Conservation (phyloP, 2,113 vertebrate species). For the Siniperca chuatsi region DNA sequence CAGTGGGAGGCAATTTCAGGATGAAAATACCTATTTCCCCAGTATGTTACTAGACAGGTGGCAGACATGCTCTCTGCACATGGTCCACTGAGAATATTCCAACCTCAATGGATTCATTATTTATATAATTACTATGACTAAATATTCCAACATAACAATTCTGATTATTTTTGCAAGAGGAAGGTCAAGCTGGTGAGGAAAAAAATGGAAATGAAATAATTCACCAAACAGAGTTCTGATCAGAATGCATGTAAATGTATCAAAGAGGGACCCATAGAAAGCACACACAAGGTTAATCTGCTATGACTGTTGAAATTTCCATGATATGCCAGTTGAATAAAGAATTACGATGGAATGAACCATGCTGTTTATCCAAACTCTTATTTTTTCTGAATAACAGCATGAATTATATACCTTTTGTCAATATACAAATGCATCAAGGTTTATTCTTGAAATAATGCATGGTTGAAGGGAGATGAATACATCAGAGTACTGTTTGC, state of each 20-base stretch:
- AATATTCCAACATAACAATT: conserved; percentile 95
- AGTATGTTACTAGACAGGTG: conserved; percentile 10
- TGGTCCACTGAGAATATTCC: conserved; percentile 75
- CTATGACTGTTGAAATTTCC: conserved; percentile 97
- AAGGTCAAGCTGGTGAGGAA: conserved; percentile 93
- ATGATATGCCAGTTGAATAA: conserved; percentile 87
- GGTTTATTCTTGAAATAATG: conserved; percentile 64
- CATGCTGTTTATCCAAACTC: conserved; percentile 79
- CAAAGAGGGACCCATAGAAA: conserved; percentile 85
- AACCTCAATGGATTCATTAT: conserved; percentile 92
- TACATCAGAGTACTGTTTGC: conserved; percentile 26
- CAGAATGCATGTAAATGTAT: conserved; percentile 94
- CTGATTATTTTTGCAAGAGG: conserved; percentile 95
- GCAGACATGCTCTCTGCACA: conserved; percentile 44
- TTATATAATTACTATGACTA: conserved; percentile 83
- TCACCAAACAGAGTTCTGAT: conserved; percentile 92
- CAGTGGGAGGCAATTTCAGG: conserved; percentile 88
- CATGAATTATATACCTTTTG: conserved; percentile 67
- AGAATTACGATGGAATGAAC: conserved; percentile 84
- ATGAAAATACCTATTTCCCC: conserved; percentile 70
- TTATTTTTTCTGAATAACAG: conserved; percentile 62
- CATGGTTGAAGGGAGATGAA: conserved; percentile 34
- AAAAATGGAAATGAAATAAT: conserved; percentile 93
- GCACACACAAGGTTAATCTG: conserved; percentile 93
- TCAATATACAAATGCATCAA: conserved; percentile 69